phyloP scores from a whole-genome alignment of 2,888 invertebrate genomes.

The Lasiommata megera region DNA sequence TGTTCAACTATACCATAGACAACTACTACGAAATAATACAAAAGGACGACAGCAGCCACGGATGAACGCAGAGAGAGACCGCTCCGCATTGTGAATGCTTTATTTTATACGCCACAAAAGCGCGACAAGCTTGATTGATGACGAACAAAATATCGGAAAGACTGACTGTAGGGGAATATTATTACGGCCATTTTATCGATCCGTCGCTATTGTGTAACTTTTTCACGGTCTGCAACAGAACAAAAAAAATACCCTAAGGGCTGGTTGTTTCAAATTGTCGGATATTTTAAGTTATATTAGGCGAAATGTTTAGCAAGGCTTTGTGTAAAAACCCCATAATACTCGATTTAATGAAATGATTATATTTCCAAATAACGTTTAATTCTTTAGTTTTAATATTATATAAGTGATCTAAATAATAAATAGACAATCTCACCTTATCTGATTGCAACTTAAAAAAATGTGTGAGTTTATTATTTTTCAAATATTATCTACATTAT shows the following conservation, averaged over 20 bases:
- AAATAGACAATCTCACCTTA: too few species aligned
- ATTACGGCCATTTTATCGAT: conserved; percentile 47
- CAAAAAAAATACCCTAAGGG: neutral
- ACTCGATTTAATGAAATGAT: too few species aligned
- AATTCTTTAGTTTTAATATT: too few species aligned
- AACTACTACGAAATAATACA: conserved; percentile 84
- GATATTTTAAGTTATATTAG: too few species aligned
- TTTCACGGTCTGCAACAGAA: neutral
- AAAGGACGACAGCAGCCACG: conserved; percentile 53
- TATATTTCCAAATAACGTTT: too few species aligned
- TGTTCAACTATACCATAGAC: conserved; percentile 91
- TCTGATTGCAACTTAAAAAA: too few species aligned
- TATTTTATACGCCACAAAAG: conserved; percentile 39
- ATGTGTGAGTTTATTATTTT: too few species aligned
- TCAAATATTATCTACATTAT: too few species aligned
- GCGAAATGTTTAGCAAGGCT: too few species aligned
- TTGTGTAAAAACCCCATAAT: too few species aligned
- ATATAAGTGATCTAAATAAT: too few species aligned
- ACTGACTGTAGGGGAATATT: conserved; percentile 50
- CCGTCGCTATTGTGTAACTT: conserved; percentile 11
- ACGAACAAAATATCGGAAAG: conserved; percentile 41
- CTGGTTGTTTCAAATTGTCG: too few species aligned
- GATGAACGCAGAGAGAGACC: conserved; percentile 53
- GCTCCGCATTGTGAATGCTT: conserved; percentile 30
- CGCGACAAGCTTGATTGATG: conserved; percentile 42